Evolutionary conservation across 2,888 invertebrate genomes (phyloP), one percentile per base, ranked within the genome.

Genomic region (Clepsis dumicolana): DNA sequence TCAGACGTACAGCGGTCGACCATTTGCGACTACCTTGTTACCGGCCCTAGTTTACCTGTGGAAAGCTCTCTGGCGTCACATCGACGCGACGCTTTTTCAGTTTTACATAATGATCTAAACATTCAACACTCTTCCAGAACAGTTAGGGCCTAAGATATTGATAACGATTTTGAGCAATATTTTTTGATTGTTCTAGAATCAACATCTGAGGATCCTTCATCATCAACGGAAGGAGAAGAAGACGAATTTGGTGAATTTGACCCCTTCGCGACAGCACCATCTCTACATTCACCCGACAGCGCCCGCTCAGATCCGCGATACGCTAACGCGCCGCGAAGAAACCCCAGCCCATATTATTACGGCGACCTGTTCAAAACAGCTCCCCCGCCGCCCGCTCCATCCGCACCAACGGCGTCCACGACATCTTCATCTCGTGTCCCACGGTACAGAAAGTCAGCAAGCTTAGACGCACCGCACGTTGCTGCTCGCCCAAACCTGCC

Each of bases 341-440:
- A 97, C 82, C 97, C 97, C 12, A 97, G 97, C 66, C 97, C 97
- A 0, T 97, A 97, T 82, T 97, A 97, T 79, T 97, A 97, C 95
- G 96, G 96, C 0, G 97, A 97, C 82, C 88, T 97, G 63, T 95
- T 96, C 79, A 94, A 86, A 89, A 94, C 94, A 54, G 92, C 93
- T 24, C 92, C 94, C 29, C 84, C 88, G 25, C 81, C 84, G 27
- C 83, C 88, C 25, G 81, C 83, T 73, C 95, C 96, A 27, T 95
- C 93, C 71, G 91, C 89, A 57, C 92, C 91, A 50, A 90, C 88
- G 35, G 87, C 87, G 70, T 90, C 91, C n/a, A 86, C 91, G 2
- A 88, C 88, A 65, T 88, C 88, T 24, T 89, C 90, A 75, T 89
- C 93, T 61, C 88, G 93, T 70, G 93, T 91, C 16, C 95, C 96